phyloP scores from a whole-genome alignment of 2,888 invertebrate species.

The Lasius fuliginosus region DNA sequence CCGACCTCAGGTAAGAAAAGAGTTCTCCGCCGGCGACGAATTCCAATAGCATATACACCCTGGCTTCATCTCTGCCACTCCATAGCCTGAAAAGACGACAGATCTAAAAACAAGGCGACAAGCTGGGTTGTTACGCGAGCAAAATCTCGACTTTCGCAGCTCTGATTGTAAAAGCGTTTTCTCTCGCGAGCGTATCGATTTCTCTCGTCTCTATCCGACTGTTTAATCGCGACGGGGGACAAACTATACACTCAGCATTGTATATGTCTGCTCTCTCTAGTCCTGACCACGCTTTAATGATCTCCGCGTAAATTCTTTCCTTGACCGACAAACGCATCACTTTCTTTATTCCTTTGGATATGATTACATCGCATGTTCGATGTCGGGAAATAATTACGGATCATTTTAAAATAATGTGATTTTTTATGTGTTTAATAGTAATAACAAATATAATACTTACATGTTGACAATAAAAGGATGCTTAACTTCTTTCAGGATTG shows the following conservation, averaged over 20 bases:
- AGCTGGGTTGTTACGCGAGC: neutral
- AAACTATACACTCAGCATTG: conserved; percentile 26
- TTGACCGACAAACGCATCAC: conserved; percentile 45
- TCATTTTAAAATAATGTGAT: neutral
- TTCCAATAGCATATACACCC: conserved; percentile 98
- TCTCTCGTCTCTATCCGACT: conserved; percentile 24
- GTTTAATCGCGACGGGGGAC: conserved; percentile 41
- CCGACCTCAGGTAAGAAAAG: conserved; percentile 97
- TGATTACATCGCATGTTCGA: conserved; percentile 18
- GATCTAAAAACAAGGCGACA: neutral
- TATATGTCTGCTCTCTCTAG: conserved; percentile 41
- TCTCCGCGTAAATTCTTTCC: conserved; percentile 31
- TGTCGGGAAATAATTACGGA: neutral
- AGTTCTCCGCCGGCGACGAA: conserved; percentile 99
- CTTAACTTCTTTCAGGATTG: conserved; percentile 95
- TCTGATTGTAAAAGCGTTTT: conserved; percentile 4
- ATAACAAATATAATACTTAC: conserved; percentile 88
- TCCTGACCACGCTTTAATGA: conserved; percentile 60
- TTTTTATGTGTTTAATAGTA: neutral
- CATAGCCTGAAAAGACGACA: conserved; percentile 90
- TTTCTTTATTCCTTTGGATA: conserved; percentile 54
- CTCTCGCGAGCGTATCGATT: conserved; percentile 29
- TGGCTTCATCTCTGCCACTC: conserved; percentile 96
- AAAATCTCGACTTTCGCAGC: conserved; percentile 12
- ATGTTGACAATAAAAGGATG: conserved; percentile 99